Conservation (phyloP, 1,140 invertebrate species). For the Periplaneta americana region DNA sequence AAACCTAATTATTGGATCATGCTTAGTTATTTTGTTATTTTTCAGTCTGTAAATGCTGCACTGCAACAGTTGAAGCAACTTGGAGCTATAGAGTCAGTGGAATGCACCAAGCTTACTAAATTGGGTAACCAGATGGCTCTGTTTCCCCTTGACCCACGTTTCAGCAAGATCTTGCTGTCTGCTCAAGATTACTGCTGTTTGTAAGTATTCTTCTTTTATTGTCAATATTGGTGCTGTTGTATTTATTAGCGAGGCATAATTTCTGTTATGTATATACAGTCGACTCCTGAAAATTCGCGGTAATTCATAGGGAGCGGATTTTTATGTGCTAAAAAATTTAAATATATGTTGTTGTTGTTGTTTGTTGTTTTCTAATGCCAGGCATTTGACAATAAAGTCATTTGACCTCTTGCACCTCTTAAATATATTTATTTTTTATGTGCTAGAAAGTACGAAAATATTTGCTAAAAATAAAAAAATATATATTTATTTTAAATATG, state of each 20-base stretch:
- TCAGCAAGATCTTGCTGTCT: conserved; percentile 76
- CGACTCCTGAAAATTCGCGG: neutral
- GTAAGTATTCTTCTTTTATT: conserved; percentile 36
- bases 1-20: too few relatives aligned
- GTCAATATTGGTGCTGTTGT: neutral
- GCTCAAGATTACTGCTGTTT: conserved; percentile 74
- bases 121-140: conserved; percentile 80
- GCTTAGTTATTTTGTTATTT: conserved; percentile 16
- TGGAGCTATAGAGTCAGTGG: conserved; percentile 58
- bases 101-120: conserved; percentile 60
- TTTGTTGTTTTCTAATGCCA: too few relatives aligned
- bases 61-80: conserved; percentile 65
- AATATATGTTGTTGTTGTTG: too few relatives aligned
- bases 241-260: too few relatives aligned
- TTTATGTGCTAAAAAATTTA: too few relatives aligned
- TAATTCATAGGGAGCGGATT: too few relatives aligned
- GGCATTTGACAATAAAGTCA: too few relatives aligned
- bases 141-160: conserved; percentile 89
- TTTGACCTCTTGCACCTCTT: too few relatives aligned
- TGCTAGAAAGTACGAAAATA: too few relatives aligned
- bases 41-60: conserved; percentile 52
- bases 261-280: neutral
- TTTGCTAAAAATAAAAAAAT: too few relatives aligned
- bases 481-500: too few relatives aligned
- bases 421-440: too few relatives aligned